Base-by-base conservation (phyloP, 1,140 invertebrate species). In the Drosophila pallidifrons region DNA sequence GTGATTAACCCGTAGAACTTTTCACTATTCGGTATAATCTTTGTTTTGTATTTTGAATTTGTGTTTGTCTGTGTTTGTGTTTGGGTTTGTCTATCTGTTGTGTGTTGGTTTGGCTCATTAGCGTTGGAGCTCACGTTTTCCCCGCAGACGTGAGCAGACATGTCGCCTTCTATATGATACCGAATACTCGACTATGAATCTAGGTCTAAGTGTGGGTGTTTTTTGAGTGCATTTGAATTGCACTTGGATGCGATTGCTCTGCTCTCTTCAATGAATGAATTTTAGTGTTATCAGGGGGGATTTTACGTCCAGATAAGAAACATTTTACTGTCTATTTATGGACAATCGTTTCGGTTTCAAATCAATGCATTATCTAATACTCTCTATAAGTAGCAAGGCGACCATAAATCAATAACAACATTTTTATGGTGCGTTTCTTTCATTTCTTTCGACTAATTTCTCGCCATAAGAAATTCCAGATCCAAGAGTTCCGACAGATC, bases 111-210 rank as follows among this genome's bases (percentile, higher is more conserved):
- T 58, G 54, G 45, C 76, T 86, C 72, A 88, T 86, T 86, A 88
- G 71, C 76, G 61, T 73, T 79, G 41, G 43, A 69, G 60, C 63
- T 88, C 79, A 88, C 83, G 83, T 82, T 86, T 82, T 67, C n/a
- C 54, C 64, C 20, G 11, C 49, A 64, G 60, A 70, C 77, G 64
- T 70, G 59, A 49, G 60, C 61, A 35, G 61, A 61, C 46, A 57
- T 49, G n/a, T 55, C 25, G 28, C 57, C 13, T 28, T 64, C 49
- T 25, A 63, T 25, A 63, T 11, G 59, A 13, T 10, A 46, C 10
- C 10, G 46, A 43, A 30, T 15, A 20, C 13, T 55, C 5, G 13
- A 35, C 7, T 38, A 25, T 20, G 15, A 15, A 45, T 60, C 43
- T 49, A n/a, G 28, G 43, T 46, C 1, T 38, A 20, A 57, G 6